These are phyloP conservation scores for Apotomis capreana DNA, from an alignment of 2,888 invertebrate genomes.

Conservation along the genomic window DNA sequence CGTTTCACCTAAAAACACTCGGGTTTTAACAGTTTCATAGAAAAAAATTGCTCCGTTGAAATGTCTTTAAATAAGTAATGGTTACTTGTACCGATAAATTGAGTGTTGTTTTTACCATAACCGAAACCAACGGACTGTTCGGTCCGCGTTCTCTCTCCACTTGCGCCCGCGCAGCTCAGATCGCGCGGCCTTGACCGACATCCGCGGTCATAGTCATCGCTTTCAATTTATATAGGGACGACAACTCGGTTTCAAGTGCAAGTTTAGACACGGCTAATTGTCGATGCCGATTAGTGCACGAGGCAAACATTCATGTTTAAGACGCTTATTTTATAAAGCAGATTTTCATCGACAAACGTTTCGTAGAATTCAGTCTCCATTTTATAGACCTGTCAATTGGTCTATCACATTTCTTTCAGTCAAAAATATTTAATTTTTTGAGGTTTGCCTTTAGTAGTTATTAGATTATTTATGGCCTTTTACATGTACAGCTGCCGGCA, in stretches of 20 bases:
- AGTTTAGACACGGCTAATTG: slow-evolving; percentile 46
- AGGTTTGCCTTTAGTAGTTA: too few relatives aligned
- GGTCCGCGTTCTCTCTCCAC: slow-evolving; percentile 39
- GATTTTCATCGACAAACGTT: background rate
- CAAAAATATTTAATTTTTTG: too few relatives aligned
- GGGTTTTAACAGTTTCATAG: too few relatives aligned
- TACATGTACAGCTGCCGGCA: too few relatives aligned
- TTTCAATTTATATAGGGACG: slow-evolving; percentile 67
- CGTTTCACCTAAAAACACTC: too few relatives aligned
- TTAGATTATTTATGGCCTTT: too few relatives aligned
- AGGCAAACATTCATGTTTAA: background rate
- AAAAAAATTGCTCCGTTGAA: too few relatives aligned
- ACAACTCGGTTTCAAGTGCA: slow-evolving; percentile 63
- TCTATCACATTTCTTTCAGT: too few relatives aligned
- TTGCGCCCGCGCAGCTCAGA: slow-evolving; percentile 42
- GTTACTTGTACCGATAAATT: too few relatives aligned
- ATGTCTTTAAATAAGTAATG: too few relatives aligned
- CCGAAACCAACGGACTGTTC: background rate
- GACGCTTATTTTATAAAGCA: background rate
- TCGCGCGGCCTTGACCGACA: slow-evolving; percentile 70
- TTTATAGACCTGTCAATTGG: too few relatives aligned
- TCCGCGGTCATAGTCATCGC: slow-evolving; percentile 60
- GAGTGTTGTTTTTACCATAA: background rate
- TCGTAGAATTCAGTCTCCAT: too few relatives aligned
- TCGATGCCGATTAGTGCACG: background rate